phyloP scores from a whole-genome alignment of 2,797 vertebrate species.

The Schizopygopsis pylzovi region DNA sequence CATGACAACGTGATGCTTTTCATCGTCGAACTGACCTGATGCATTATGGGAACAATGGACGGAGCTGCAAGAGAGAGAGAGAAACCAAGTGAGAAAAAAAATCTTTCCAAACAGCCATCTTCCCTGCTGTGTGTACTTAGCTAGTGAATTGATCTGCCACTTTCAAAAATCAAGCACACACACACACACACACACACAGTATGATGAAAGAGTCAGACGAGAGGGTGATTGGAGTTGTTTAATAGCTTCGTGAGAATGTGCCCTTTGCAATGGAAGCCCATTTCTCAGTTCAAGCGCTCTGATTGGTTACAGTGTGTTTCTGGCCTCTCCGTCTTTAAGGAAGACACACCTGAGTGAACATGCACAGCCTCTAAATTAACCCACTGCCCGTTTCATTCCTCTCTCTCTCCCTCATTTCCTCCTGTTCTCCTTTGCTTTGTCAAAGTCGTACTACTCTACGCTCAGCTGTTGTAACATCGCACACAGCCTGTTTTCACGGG shows the following conservation, averaged over 20 bases:
- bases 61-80: conserved; percentile 80
- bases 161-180: conserved; percentile 45
- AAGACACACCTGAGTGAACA: conserved; percentile 47
- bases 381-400: conserved; percentile 63
- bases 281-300: conserved; percentile 25
- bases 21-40: conserved; percentile 98
- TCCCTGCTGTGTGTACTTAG: conserved; percentile 35
- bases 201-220: conserved; percentile 28
- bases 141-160: conserved; percentile 41
- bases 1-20: conserved; percentile 96
- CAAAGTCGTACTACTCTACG: conserved; percentile 25
- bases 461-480: conserved; percentile 4
- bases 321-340: conserved; percentile 37
- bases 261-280: conserved; percentile 30
- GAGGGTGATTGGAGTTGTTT: conserved; percentile 28
- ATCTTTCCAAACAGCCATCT: conserved; percentile 38
- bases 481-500: background rate
- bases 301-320: conserved; percentile 23
- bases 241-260: conserved; percentile 23
- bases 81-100: conserved; percentile 35
- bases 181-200: background rate
- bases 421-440: conserved; percentile 65
- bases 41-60: conserved; percentile 97
- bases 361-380: conserved; percentile 43
- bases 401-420: conserved; percentile 63